These are phyloP conservation scores for Temnothorax nylanderi DNA, from an alignment of 1,140 invertebrate genomes.

Conservation along the genomic window DNA sequence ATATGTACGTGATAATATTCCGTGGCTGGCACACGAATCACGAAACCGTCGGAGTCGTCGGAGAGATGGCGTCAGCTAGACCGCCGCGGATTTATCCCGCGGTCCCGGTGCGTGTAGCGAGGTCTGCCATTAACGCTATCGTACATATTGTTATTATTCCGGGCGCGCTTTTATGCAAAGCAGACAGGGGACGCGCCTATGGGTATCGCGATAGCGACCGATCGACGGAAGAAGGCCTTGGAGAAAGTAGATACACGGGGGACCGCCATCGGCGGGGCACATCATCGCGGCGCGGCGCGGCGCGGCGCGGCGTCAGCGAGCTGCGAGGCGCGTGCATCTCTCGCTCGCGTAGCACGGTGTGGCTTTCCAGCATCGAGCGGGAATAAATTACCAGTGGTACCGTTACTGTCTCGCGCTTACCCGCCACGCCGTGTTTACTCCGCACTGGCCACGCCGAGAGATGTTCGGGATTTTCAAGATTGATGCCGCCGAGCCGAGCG, in stretches of 20 bases:
- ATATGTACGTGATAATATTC: slow-evolving; percentile 38
- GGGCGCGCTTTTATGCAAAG: slow-evolving; percentile 72
- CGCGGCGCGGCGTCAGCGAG: neutral
- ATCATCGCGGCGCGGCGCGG: slow-evolving; percentile 4
- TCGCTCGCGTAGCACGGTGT: slow-evolving; percentile 38
- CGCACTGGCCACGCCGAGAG: slow-evolving; percentile 46
- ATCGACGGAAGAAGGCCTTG: slow-evolving; percentile 65
- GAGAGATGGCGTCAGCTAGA: slow-evolving; percentile 4
- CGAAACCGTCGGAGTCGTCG: neutral
- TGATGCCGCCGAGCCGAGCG: slow-evolving; percentile 38
- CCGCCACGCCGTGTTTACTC: slow-evolving; percentile 54
- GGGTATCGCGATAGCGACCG: slow-evolving; percentile 50
- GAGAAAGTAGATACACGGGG: slow-evolving; percentile 69
- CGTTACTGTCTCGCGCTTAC: slow-evolving; percentile 68
- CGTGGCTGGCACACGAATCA: slow-evolving; percentile 26
- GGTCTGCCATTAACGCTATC: slow-evolving; percentile 76
- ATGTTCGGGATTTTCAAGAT: slow-evolving; percentile 53
- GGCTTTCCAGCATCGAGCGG: slow-evolving; percentile 57
- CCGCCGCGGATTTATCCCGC: slow-evolving; percentile 75
- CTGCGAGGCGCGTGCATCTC: slow-evolving; percentile 37
- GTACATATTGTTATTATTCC: slow-evolving; percentile 78
- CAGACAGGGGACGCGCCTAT: slow-evolving; percentile 61
- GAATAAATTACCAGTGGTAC: slow-evolving; percentile 71
- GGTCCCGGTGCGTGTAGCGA: slow-evolving; percentile 66
- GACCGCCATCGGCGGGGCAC: neutral